Conservation (phyloP, 2,797 vertebrate species). For the Columba guinea region DNA sequence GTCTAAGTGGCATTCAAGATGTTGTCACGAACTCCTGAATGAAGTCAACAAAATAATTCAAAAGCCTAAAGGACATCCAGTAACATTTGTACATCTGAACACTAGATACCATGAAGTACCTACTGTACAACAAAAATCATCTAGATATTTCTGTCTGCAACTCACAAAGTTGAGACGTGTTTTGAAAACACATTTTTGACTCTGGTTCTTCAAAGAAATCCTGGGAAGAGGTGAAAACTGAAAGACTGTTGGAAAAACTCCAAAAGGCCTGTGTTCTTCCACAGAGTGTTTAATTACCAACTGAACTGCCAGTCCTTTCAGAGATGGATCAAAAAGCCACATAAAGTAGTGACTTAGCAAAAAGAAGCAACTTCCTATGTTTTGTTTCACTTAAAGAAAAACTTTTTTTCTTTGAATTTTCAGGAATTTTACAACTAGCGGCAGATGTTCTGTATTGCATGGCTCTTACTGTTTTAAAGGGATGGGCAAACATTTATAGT, state of each 20-base stretch:
- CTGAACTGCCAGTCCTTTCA: slow-evolving; percentile 59
- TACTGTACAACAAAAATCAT: not conserved
- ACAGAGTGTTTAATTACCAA: slow-evolving; percentile 47
- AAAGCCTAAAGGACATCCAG: not conserved
- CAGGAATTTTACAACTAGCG: slow-evolving; percentile 38
- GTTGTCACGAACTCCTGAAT: not conserved
- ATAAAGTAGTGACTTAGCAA: slow-evolving; percentile 56
- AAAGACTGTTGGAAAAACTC: slow-evolving; percentile 37
- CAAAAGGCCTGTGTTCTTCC: slow-evolving; percentile 47
- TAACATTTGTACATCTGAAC: not conserved
- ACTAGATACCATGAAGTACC: not conserved
- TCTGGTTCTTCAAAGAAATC: slow-evolving; percentile 59
- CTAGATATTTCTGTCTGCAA: slow-evolving; percentile 16
- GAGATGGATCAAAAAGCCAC: slow-evolving; percentile 61
- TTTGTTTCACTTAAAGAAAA: slow-evolving; percentile 33
- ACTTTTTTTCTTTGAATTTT: slow-evolving; percentile 8
- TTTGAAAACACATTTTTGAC: slow-evolving; percentile 52
- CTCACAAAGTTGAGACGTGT: slow-evolving; percentile 1
- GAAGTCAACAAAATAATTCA: not conserved
- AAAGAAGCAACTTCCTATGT: slow-evolving; percentile 24
- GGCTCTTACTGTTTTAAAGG: not conserved
- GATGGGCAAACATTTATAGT: not conserved
- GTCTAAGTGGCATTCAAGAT: not conserved
- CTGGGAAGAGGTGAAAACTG: slow-evolving; percentile 26
- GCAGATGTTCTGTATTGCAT: slow-evolving; percentile 2